Percentiles rank a stretch among this genome's conserved stretches.
phyloP scores from a whole-genome alignment of 2,113 vertebrate species.

The Psilopogon haemacephalus region DNA sequence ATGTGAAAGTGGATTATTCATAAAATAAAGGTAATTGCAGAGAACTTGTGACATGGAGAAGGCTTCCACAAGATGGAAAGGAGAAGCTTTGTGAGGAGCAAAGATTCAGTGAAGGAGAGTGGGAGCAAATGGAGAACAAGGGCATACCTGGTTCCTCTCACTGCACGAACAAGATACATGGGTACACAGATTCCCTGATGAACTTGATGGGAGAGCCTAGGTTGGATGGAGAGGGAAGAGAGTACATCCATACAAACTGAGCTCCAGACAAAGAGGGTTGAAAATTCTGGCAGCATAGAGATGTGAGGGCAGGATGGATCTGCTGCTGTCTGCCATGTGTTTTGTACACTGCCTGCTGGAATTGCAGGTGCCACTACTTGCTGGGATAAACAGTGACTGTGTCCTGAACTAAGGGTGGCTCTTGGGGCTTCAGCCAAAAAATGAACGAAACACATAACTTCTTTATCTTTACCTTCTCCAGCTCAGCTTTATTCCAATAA shows the following conservation, averaged over 20 bases:
- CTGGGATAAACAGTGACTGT: not conserved
- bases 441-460: not conserved
- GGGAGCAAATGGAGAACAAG: not conserved
- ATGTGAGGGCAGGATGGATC: not conserved
- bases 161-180: not conserved
- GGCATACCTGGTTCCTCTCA: not conserved
- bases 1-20: not conserved
- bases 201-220: not conserved
- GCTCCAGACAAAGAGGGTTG: not conserved
- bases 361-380: not conserved
- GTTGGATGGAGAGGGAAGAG: not conserved
- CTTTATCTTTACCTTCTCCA: not conserved
- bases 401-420: not conserved
- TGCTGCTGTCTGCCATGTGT: not conserved
- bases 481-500: not conserved
- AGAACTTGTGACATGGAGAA: not conserved
- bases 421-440: not conserved
- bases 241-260: not conserved
- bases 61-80: not conserved
- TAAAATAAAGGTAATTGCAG: not conserved
- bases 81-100: not conserved
- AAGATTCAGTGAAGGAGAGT: not conserved
- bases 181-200: not conserved
- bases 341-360: not conserved
- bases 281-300: not conserved